phyloP scores from a whole-genome alignment of 2,797 vertebrate species.

The Sebastes hubbsi region DNA sequence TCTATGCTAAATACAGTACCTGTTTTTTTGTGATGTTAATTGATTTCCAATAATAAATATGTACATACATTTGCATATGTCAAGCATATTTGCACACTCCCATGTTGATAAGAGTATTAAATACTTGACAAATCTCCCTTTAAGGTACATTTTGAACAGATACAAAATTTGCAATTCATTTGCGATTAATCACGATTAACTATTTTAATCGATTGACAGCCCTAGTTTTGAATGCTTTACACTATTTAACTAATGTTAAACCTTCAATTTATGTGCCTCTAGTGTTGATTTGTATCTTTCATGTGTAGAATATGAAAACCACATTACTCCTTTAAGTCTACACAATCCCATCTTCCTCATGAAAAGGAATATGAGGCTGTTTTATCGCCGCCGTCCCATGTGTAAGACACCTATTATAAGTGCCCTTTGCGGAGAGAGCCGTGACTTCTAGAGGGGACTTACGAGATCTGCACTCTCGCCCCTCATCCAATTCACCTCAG shows the following conservation, averaged over 20 bases:
- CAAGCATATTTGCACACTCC: too few species aligned
- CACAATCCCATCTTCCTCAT: constrained; percentile 28
- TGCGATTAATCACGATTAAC: too few species aligned
- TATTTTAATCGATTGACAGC: too few species aligned
- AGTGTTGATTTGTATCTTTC: constrained; percentile 4
- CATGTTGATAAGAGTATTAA: too few species aligned
- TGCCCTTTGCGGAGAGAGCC: constrained; percentile 38
- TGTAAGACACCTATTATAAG: constrained; percentile 40
- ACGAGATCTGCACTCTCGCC: constrained; percentile 17
- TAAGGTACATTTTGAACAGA: too few species aligned
- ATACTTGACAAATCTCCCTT: too few species aligned
- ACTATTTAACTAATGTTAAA: neutral
- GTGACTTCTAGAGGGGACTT: constrained; percentile 30
- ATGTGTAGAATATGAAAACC: neutral
- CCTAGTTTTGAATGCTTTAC: constrained; percentile 19
- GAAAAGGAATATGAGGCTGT: constrained; percentile 42
- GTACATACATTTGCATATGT: too few species aligned
- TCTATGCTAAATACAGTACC: too few species aligned
- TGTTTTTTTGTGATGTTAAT: too few species aligned
- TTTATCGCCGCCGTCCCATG: constrained; percentile 25
- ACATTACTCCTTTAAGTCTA: constrained; percentile 7
- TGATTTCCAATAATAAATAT: too few species aligned
- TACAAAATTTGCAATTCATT: too few species aligned
- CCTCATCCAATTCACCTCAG: constrained; percentile 47
- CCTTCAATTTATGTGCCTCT: neutral